Percentiles rank a stretch among this genome's conserved stretches.
These are phyloP conservation scores for Hozukius guyotensis DNA, from an alignment of 2,797 vertebrate species.

Conservation along the genomic window DNA sequence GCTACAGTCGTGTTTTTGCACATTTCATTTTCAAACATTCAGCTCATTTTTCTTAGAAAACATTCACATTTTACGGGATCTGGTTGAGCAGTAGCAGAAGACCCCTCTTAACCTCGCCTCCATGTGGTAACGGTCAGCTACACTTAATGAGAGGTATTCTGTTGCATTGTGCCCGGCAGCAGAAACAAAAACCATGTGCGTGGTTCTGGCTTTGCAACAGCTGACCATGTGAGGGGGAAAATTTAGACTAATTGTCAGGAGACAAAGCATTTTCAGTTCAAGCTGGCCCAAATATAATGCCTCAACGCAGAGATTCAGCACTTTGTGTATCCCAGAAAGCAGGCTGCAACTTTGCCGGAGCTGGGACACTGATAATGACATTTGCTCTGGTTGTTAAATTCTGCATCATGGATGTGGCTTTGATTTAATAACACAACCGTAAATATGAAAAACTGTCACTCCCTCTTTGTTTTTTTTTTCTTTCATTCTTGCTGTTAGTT, in stretches of 20 bases:
- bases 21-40: conserved; percentile 13
- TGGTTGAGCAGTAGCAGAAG: conserved; percentile 49
- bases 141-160: conserved; percentile 56
- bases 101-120: conserved; percentile 59
- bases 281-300: conserved; percentile 42
- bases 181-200: conserved; percentile 42
- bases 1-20: background rate
- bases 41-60: conserved; percentile 3
- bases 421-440: background rate
- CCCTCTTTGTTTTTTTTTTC: background rate
- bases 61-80: conserved; percentile 13
- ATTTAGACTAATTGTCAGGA: conserved; percentile 37
- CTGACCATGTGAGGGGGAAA: conserved; percentile 40
- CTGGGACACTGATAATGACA: background rate
- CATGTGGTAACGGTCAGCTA: conserved; percentile 70
- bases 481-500: background rate
- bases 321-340: conserved; percentile 28
- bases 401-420: background rate
- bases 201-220: conserved; percentile 41
- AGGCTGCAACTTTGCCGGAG: conserved; percentile 11
- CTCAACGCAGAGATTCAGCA: conserved; percentile 37
- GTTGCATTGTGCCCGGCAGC: conserved; percentile 34
- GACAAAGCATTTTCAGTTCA: conserved; percentile 62
- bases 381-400: background rate
- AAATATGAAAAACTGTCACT: background rate